Conservation (phyloP, 2,888 invertebrate species). For the Balanococcus diminutus region DNA sequence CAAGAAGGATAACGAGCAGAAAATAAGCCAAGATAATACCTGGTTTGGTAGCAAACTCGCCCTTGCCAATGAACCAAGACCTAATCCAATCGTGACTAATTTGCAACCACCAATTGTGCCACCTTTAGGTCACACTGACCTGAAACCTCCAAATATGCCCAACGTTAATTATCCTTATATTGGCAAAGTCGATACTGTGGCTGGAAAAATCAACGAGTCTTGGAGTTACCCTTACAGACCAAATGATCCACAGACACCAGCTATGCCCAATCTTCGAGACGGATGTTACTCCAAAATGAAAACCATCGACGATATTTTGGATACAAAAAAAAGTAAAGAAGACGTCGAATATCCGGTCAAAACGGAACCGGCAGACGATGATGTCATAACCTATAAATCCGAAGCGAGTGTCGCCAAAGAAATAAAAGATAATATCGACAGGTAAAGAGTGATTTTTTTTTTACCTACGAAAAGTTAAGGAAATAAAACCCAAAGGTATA, state of each 20-base stretch:
- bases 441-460: conserved; percentile 57
- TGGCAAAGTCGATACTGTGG: conserved; percentile 74
- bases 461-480: background rate
- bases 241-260: conserved; percentile 66
- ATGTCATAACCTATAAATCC: conserved; percentile 29
- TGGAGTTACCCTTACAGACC: conserved; percentile 69
- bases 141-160: conserved; percentile 53
- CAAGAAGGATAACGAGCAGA: background rate
- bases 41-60: background rate
- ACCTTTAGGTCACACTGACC: conserved; percentile 56
- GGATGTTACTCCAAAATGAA: conserved; percentile 69
- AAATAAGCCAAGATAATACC: background rate
- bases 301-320: conserved; percentile 59
- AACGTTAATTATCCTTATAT: conserved; percentile 63
- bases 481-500: background rate
- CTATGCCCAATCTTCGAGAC: conserved; percentile 74
- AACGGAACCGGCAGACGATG: conserved; percentile 55
- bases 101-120: background rate
- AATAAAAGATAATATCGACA: conserved; percentile 68
- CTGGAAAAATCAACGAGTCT: conserved; percentile 66
- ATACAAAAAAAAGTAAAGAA: conserved; percentile 64
- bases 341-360: conserved; percentile 61
- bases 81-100: background rate
- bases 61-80: background rate
- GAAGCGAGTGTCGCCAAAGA: conserved; percentile 63